phyloP scores from a whole-genome alignment of 2,888 invertebrate species.

The Mythimna lalbum region DNA sequence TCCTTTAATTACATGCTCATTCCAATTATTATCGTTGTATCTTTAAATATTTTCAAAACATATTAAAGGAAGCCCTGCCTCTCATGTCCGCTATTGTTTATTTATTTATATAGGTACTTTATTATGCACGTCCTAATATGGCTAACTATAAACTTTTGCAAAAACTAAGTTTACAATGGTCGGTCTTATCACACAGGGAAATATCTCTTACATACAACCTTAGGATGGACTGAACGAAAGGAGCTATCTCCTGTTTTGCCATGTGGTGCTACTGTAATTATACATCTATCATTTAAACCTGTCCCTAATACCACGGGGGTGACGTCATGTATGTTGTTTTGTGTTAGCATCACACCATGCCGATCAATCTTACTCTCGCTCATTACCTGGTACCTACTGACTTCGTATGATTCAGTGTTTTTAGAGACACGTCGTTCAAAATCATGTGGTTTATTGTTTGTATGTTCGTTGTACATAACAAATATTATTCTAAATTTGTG shows the following conservation, averaged over 20 bases:
- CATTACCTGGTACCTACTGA: not conserved
- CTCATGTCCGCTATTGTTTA: not conserved
- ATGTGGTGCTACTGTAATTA: conserved; percentile 18
- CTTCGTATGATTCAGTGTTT: conserved; percentile 3
- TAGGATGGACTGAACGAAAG: too few species aligned
- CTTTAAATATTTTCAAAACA: not conserved
- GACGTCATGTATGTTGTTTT: not conserved
- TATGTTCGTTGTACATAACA: not conserved
- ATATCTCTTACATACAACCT: too few species aligned
- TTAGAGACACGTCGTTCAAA: not conserved
- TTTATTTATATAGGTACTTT: too few species aligned
- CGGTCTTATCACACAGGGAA: too few species aligned
- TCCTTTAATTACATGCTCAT: not conserved
- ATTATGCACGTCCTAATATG: too few species aligned
- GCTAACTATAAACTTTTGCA: too few species aligned
- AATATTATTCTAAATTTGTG: not conserved
- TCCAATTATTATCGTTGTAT: not conserved
- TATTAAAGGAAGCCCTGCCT: not conserved
- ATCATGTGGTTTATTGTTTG: not conserved
- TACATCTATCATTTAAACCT: conserved; percentile 20
- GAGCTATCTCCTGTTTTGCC: not conserved
- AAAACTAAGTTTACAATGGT: too few species aligned
- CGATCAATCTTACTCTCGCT: conserved; percentile 12
- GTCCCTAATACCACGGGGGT: not conserved
- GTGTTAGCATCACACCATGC: not conserved